These are phyloP conservation scores for Aphrophora alni DNA, from an alignment of 2,888 invertebrate species.

Conservation along the genomic window DNA sequence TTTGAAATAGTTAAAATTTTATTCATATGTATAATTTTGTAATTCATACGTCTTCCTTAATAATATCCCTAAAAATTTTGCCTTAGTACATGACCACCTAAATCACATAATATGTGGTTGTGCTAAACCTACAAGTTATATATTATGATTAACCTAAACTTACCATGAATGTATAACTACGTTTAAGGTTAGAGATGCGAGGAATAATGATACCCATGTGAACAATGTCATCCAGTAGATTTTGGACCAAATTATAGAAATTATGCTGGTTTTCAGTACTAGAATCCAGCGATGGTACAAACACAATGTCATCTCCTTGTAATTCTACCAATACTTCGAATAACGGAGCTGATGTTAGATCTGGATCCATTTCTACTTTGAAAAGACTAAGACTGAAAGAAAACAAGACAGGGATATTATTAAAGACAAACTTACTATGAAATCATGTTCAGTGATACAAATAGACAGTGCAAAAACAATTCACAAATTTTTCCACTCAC, in stretches of 20 bases:
- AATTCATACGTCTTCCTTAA: too few species aligned
- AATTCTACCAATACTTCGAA: conserved; percentile 79
- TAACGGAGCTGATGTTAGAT: conserved; percentile 68
- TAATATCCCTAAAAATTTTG: too few species aligned
- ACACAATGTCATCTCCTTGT: conserved; percentile 74
- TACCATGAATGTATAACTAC: conserved; percentile 47
- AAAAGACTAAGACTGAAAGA: conserved; percentile 65
- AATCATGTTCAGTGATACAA: too few species aligned
- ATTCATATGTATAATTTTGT: too few species aligned
- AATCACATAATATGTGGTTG: too few species aligned
- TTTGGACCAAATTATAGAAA: conserved; percentile 70
- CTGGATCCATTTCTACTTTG: conserved; percentile 65
- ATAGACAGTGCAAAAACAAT: too few species aligned
- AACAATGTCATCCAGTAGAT: conserved; percentile 78
- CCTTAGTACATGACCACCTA: too few species aligned
- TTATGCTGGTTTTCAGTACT: conserved; percentile 63
- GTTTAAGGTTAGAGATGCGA: conserved; percentile 63
- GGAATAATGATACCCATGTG: conserved; percentile 75
- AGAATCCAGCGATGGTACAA: conserved; percentile 74
- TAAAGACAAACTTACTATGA: too few species aligned
- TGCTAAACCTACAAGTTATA: too few species aligned
- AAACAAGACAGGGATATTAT: too few species aligned
- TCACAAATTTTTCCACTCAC: too few species aligned
- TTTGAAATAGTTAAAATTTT: too few species aligned
- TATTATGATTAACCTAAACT: not conserved